Conservation (phyloP, 2,888 invertebrate species). For the Lithophane socia region DNA sequence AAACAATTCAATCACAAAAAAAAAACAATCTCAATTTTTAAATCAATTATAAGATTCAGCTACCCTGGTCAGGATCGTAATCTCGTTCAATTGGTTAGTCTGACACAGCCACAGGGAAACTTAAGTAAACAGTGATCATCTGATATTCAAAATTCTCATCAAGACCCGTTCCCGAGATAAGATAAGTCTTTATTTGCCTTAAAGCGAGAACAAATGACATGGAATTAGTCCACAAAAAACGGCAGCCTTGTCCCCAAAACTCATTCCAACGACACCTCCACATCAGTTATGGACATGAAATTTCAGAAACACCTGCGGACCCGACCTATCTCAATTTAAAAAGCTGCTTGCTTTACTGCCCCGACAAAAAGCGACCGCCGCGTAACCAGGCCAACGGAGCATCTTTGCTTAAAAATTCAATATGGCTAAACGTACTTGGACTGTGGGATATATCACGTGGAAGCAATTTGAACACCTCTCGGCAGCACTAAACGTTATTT, state of each 20-base stretch:
- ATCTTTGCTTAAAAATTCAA: constrained; percentile 87
- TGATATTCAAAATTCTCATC: not conserved
- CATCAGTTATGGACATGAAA: constrained; percentile 72
- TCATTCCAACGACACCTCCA: constrained; percentile 31
- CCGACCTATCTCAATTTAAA: constrained; percentile 78
- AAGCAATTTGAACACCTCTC: constrained; percentile 89
- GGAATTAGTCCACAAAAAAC: not conserved
- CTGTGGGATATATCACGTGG: constrained; percentile 86
- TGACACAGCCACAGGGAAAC: not conserved
- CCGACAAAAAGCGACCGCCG: constrained; percentile 66
- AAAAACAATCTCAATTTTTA: too few relatives aligned
- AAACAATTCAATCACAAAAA: too few relatives aligned
- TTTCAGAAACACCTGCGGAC: constrained; percentile 74
- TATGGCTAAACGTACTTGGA: constrained; percentile 85
- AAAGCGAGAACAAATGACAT: too few relatives aligned
- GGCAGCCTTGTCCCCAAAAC: not conserved
- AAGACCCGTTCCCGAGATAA: not conserved
- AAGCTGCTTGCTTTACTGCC: constrained; percentile 73
- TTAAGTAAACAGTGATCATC: too few relatives aligned
- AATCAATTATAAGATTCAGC: not conserved
- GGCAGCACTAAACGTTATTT: constrained; percentile 88
- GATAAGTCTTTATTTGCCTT: too few relatives aligned
- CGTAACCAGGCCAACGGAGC: constrained; percentile 63
- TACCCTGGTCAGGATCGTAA: not conserved
- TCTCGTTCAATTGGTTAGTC: not conserved